A percentile compares a stretch with the other conserved stretches of the same genome.
Evolutionary conservation across 35 echinoderm and acorn worm genomes (phyloP).

Genomic region (Ptychodera flava): DNA sequence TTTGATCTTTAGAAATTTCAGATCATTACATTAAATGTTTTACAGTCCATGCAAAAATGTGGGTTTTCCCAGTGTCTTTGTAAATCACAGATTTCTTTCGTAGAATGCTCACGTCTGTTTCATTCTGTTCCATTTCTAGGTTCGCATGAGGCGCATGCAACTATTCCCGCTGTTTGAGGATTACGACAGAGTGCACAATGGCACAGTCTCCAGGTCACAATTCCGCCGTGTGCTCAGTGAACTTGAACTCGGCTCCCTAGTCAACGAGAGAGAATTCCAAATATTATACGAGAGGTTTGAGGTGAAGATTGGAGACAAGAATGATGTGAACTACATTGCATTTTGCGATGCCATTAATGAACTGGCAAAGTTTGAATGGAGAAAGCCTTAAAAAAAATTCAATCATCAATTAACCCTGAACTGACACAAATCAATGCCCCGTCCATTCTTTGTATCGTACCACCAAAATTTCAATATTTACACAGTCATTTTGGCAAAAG

Average conservation of each 20-base stretch:
- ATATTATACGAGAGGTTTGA: conserved; percentile 93
- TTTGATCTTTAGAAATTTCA: too few species aligned
- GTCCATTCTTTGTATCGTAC: too few species aligned
- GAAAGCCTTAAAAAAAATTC: conserved; percentile 77
- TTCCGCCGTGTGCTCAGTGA: conserved; percentile 89
- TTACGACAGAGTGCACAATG: conserved; percentile 90
- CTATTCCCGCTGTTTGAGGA: conserved; percentile 95
- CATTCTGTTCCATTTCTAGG: conserved; percentile 40
- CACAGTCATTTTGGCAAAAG: too few species aligned
- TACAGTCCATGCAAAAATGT: too few species aligned
- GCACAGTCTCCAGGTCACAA: conserved; percentile 75
- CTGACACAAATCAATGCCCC: too few species aligned
- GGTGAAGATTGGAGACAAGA: conserved; percentile 74
- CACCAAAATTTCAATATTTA: too few species aligned
- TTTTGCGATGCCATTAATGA: conserved; percentile 91
- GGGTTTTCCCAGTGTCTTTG: too few species aligned
- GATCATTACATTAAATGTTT: too few species aligned
- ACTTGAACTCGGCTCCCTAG: conserved; percentile 74
- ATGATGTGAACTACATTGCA: conserved; percentile 76
- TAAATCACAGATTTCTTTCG: too few species aligned
- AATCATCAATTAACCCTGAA: too few species aligned
- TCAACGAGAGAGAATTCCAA: conserved; percentile 79
- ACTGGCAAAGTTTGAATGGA: conserved; percentile 84
- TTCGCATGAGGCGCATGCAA: conserved; percentile 66
- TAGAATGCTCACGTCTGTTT: too few species aligned